These are phyloP conservation scores for Drosophila engyochracea DNA, from an alignment of 2,888 invertebrate genomes.

Conservation along the genomic window DNA sequence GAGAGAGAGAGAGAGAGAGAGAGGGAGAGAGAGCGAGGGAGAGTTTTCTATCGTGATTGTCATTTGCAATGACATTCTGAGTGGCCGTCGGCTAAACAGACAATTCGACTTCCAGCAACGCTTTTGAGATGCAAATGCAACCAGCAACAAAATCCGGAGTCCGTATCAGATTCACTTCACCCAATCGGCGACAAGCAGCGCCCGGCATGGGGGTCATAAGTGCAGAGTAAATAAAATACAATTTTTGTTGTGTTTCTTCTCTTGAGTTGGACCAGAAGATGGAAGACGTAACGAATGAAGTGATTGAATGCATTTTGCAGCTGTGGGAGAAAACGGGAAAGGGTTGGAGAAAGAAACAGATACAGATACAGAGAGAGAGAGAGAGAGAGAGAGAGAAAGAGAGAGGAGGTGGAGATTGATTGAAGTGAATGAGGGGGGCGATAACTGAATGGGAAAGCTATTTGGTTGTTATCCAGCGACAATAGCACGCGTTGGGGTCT, in stretches of 20 bases:
- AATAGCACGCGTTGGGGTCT: conserved; percentile 72
- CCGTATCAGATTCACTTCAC: conserved; percentile 79
- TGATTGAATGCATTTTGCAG: conserved; percentile 73
- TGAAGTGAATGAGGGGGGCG: background rate
- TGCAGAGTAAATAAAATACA: conserved; percentile 80
- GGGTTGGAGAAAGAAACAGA: conserved; percentile 8
- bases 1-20: background rate
- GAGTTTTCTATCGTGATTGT: conserved; percentile 36
- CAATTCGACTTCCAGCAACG: conserved; percentile 2
- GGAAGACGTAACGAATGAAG: conserved; percentile 68
- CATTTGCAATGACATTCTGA: conserved; percentile 61
- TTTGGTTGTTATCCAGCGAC: conserved; percentile 42
- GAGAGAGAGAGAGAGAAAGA: background rate
- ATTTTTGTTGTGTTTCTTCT: background rate
- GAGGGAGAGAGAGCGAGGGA: background rate
- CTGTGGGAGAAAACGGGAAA: conserved; percentile 20
- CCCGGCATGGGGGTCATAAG: conserved; percentile 75
- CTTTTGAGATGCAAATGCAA: conserved; percentile 61
- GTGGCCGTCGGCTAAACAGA: conserved; percentile 29
- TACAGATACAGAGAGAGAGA: background rate
- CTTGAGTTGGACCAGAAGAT: conserved; percentile 34
- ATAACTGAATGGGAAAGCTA: conserved; percentile 34
- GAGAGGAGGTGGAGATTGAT: background rate
- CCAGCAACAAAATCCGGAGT: conserved; percentile 33
- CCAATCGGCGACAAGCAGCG: conserved; percentile 63